Base-by-base conservation (phyloP, 2,888 invertebrate genomes). In the Eupithecia subfuscata region DNA sequence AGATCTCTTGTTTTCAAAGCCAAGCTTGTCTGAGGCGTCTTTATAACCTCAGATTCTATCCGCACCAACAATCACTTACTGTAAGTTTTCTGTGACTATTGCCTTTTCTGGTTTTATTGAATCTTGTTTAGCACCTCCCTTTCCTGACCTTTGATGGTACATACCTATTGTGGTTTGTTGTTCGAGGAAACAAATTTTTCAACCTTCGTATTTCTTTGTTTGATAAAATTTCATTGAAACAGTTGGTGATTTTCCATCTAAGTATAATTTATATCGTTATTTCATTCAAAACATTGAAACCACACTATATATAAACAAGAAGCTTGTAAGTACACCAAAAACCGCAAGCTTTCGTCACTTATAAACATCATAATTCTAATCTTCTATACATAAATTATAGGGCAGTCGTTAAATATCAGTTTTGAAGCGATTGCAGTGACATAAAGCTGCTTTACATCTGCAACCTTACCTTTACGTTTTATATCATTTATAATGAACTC, bases 391-490 rank as follows among this genome's bases (percentile, higher is more conserved):
- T 92, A 91, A 91, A 92, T 92, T 90, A 92, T 87, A 83, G 85
- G 83, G 83, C 85, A 87, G 89, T 89, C 90, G 91, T 92, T 92
- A 93, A 93, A 92, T 93, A 92, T 92, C 91, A 92, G 90, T 90
- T 89, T 85, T 85, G 87, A 89, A 88, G 89, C 88, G 87, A 90
- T 91, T 90, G 90, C 91, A 90, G 86, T 91, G 90, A 90, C 91
- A 91, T 86, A 90, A 89, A 90, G 89, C 88, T 89, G 88, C 85
- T 89, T 86, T 86, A 80, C 85, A 85, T 86, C 83, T 83, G 86
- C 89, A 83, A 87, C 70, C 60, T 85, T 87, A 88, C 83, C 71
- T 78, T 71, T 77, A 78, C 69, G 71, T 43, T 79, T 74, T 11
- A 77, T n/a, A 75, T 73, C 69, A 77, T 84, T 74, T 78, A 82